Conservation (phyloP, 2,113 vertebrate genomes). For the Perccottus glenii region DNA sequence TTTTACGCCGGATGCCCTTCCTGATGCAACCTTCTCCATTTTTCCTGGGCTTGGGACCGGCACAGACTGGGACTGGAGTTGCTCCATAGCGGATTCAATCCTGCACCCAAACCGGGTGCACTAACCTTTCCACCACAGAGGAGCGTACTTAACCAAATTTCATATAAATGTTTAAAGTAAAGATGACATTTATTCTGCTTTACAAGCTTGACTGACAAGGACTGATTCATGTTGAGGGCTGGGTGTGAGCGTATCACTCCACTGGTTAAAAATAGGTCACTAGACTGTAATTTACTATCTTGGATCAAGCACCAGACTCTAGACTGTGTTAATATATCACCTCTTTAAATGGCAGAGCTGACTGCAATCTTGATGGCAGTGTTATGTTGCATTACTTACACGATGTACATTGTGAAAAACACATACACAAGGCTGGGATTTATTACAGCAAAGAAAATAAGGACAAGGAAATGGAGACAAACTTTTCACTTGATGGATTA, state of each 20-base stretch:
- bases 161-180: background rate
- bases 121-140: no score
- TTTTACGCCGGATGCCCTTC: no score
- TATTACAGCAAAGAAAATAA: background rate
- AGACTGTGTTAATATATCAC: conserved; percentile 38
- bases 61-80: no score
- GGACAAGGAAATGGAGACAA: background rate
- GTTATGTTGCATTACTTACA: conserved; percentile 21
- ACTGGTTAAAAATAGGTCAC: conserved; percentile 41
- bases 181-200: conserved; percentile 3
- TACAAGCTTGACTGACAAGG: conserved; percentile 1
- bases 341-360: conserved; percentile 17
- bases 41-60: no score
- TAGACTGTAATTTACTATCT: conserved; percentile 38
- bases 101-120: no score
- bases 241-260: conserved; percentile 11
- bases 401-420: conserved; percentile 12
- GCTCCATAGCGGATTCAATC: no score
- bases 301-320: conserved; percentile 23
- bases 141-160: background rate
- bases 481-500: conserved; percentile 14
- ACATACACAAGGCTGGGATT: background rate
- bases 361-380: conserved; percentile 8
- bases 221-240: conserved; percentile 4
- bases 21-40: no score